Base-by-base conservation (phyloP, 2,888 invertebrate genomes). In the Cactoblastis cactorum region DNA sequence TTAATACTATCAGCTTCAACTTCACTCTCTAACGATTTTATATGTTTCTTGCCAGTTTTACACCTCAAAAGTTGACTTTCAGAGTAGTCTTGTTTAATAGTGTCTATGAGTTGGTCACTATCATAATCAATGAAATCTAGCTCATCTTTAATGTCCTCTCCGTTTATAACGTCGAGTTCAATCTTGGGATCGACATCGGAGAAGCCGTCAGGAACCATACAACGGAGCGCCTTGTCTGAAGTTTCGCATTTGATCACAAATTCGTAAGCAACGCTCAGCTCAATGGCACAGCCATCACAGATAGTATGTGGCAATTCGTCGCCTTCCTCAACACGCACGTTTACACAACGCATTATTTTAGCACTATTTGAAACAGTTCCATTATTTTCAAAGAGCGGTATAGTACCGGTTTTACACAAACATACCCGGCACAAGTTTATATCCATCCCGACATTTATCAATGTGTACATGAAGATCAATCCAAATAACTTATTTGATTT, bases 211-310 rank as follows among this genome's bases (percentile, higher is more conserved):
- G 69, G 52, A 51, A 63, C 67, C 28, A 74, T 54, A 38, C 71
- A 70, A 18, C 81, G 80, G 34, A 90, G 65, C 0, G 74, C 69
- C 33, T 67, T 71, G 55, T 87, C 83, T 0, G 87, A 77, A 0
- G 80, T 72, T 55, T 83, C 80, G 53, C 84, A 86, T 58, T 80
- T 81, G 34, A 63, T 65, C 0, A 83, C 72, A 60, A 89, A 89
- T 24, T 77, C 69, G 52, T 80, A 83, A 1, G 78, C 63, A 0
- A 75, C 54, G 0, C 65, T 54, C 2, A 90, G 71, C 45, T 87
- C 84, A 1, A 57, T 56, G 1, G 72, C 69, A 59, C 89, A 90
- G n/a, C 48, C 60, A 1, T 51, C 60, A 49, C 89, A 90, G 32
- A 90, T 77, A 33, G 66, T 65, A 34, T 71, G 73, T 0, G 89